Evolutionary conservation across 2,797 vertebrate species (phyloP).

Genomic region (Choloepus didactylus): DNA sequence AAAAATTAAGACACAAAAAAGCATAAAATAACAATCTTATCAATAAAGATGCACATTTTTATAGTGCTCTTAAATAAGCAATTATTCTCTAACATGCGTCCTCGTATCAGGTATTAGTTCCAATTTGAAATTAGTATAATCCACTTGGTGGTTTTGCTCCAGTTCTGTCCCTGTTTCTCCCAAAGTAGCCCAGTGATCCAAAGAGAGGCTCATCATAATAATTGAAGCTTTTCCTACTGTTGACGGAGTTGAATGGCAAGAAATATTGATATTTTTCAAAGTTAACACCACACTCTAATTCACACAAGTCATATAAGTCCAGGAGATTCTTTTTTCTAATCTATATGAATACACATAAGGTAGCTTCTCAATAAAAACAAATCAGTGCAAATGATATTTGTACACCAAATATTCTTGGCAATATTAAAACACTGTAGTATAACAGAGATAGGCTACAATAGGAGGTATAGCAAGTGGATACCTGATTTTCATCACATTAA

Average conservation of each 20-base stretch:
- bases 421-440: slow-evolving; percentile 66
- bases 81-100: slow-evolving; percentile 45
- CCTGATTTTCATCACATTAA: slow-evolving; percentile 64
- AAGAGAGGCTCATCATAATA: slow-evolving; percentile 76
- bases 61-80: slow-evolving; percentile 62
- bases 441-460: slow-evolving; percentile 47
- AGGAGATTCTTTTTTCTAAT: slow-evolving; percentile 69
- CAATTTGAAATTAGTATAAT: slow-evolving; percentile 70
- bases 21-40: slow-evolving; percentile 42
- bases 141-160: slow-evolving; percentile 65
- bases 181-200: slow-evolving; percentile 78
- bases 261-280: slow-evolving; percentile 74
- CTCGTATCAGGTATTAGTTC: slow-evolving; percentile 64
- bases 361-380: slow-evolving; percentile 66
- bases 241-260: slow-evolving; percentile 73
- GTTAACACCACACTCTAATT: slow-evolving; percentile 74
- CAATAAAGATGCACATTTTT: slow-evolving; percentile 54
- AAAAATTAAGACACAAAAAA: slow-evolving; percentile 60
- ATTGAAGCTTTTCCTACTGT: slow-evolving; percentile 75
- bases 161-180: slow-evolving; percentile 77
- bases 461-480: slow-evolving; percentile 20
- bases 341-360: slow-evolving; percentile 39
- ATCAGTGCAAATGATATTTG: slow-evolving; percentile 62
- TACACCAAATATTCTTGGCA: slow-evolving; percentile 61
- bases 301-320: slow-evolving; percentile 69